Evolutionary conservation across 2,888 invertebrate species (phyloP), one percentile per base, ranked within the genome.

Genomic region (Drosophila aldrichi): DNA sequence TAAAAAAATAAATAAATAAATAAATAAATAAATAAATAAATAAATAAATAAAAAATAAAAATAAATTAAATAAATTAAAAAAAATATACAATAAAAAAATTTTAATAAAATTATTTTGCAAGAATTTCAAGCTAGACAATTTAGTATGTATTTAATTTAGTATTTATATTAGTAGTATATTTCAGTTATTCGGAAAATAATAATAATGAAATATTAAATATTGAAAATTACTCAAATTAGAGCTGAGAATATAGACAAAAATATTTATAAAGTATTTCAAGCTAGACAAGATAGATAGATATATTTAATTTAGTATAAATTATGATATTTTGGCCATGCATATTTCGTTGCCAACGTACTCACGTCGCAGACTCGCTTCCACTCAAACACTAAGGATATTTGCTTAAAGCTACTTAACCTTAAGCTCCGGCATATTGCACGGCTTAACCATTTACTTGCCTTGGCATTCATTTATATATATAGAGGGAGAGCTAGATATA

Each of bases 351-450:
- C 32, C 32, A 7, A 16, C 18, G 32, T 63, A 74, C 76, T 76
- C 57, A 76, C 76, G 34, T 49, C 10, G 25, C 10, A 4, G 29
- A 34, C 48, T 1, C 16, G 16, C 18, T 34, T 41, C 16, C 20
- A 12, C 41, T 20, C 14, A 12, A 16, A 16, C 34, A 9, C 9
- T 18, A 34, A 44, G 32, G 8, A 36, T 55, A 61, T 73, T 43
- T 67, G 29, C 44, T 64, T 70, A 25, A 40, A 49, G 59, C 56
- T 77, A 60, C 71, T 74, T 65, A 70, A 77, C 59, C 65, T 49
- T n/a, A 34, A 22, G 54, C 51, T 38, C 29, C 56, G 56, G 18
- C 41, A 40, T n/a, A 22, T 32, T 22, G 41, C 51, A 5, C 44
- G 16, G 38, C 56, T 18, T 14, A 18, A 44, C 36, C 29, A 12